Base-by-base conservation (phyloP, 2,888 invertebrate species). In the Anaspis maculata region DNA sequence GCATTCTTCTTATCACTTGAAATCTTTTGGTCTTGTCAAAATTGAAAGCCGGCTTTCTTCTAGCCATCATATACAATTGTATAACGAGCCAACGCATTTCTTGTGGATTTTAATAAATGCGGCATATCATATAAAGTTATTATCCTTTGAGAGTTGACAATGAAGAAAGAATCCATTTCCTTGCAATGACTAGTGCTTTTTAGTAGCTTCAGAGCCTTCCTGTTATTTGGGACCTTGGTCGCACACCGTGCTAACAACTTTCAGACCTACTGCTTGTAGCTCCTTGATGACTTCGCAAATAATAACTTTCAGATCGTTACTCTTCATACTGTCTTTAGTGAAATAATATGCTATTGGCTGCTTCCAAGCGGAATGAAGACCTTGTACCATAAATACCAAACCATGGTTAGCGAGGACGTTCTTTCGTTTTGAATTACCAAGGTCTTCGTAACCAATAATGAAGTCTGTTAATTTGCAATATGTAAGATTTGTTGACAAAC, bases 251-350 rank as follows among this genome's bases (percentile, higher is more conserved):
- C 10, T 5, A 9, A 24, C 6, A 24, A 24, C 11, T 24, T 24
- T 24, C 10, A 24, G 5, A 5, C 12, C 24, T 5, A 9, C 10
- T 11, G 9, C 7, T 25, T 37, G 37, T 10, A 39, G 15, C 10
- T 26, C 7, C 13, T 2, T 12, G n/a, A 39, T 37, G 7, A 33
- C 15, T 10, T 27, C 29, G 16, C 23, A 19, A 22, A 39, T 32
- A 19, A 39, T 3, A 3, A 14, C n/a, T 27, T 37, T 27, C 16
- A 37, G 30, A 13, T 23, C 6, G 11, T 6, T n/a, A n/a, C 22
- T 25, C 12, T 14, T 32, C 10, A 34, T 26, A 10, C 22, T 34
- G 19, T 34, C 16, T 24, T 25, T 33, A n/a, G 34, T 30, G 24
- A 37, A 37, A 33, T 32, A 40, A 21, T 29, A 33, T 7, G 7